phyloP scores from a whole-genome alignment of 2,888 invertebrate species.

The Andricus quercusramuli region DNA sequence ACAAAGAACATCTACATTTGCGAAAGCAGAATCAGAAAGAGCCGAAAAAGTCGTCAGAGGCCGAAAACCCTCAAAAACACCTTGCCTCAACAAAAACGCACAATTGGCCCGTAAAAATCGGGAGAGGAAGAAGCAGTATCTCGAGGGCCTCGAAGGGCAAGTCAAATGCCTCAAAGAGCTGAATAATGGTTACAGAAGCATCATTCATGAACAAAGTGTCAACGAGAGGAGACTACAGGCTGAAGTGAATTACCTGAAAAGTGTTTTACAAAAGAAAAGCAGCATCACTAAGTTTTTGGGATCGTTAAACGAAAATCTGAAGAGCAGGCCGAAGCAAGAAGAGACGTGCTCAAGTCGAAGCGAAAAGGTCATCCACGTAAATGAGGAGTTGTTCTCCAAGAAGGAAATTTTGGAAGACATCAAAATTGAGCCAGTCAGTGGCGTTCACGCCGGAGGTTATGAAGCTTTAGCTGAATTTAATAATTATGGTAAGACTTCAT shows the following conservation, averaged over 20 bases:
- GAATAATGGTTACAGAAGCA: constrained; percentile 79
- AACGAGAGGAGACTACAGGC: constrained; percentile 79
- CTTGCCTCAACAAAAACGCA: constrained; percentile 81
- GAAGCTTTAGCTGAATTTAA: not conserved
- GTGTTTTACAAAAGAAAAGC: constrained; percentile 80
- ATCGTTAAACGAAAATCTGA: constrained; percentile 74
- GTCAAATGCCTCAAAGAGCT: constrained; percentile 77
- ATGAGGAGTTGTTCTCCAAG: not conserved
- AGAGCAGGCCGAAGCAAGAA: constrained; percentile 4
- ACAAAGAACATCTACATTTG: not conserved
- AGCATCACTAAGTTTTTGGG: constrained; percentile 80
- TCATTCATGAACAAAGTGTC: constrained; percentile 79
- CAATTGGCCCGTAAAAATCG: constrained; percentile 83
- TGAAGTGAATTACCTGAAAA: constrained; percentile 81
- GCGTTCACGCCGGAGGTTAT: too few species aligned
- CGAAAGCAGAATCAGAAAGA: not conserved
- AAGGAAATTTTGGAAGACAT: not conserved
- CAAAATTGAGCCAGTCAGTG: too few species aligned
- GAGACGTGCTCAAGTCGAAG: not conserved
- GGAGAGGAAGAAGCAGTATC: constrained; percentile 82
- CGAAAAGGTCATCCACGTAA: too few species aligned
- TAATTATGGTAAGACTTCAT: constrained; percentile 11
- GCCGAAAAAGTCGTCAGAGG: constrained; percentile 37
- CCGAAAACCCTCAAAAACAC: constrained; percentile 71
- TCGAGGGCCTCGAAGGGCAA: constrained; percentile 81